A percentile compares a stretch with the other conserved stretches of the same genome.
Conservation (phyloP, 2,797 vertebrate genomes). For the Peromyscus eremicus region DNA sequence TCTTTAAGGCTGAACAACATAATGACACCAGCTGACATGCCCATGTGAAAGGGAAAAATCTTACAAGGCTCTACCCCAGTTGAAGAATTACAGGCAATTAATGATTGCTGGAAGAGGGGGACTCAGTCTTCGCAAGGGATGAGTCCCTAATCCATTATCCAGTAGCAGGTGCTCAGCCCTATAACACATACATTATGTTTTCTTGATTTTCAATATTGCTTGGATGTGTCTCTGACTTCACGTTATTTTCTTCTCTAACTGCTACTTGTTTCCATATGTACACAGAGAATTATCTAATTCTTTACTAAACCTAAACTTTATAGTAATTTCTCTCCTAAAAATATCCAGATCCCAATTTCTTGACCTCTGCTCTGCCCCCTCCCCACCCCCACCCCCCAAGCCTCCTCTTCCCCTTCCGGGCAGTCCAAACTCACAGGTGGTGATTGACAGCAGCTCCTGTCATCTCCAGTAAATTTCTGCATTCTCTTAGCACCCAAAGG, state of each 20-base stretch:
- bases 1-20: background rate
- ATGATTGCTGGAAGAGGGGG: too few relatives aligned
- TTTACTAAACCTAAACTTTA: background rate
- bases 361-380: too few relatives aligned
- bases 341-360: too few relatives aligned
- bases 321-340: too few relatives aligned
- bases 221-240: background rate
- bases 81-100: background rate
- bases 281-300: background rate
- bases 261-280: background rate
- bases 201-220: too few relatives aligned
- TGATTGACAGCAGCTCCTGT: background rate
- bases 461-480: background rate
- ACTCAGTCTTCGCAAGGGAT: background rate
- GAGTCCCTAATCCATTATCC: background rate
- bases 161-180: background rate
- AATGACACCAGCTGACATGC: background rate
- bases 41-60: background rate
- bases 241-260: background rate
- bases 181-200: background rate
- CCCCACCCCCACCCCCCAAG: too few relatives aligned
- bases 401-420: too few relatives aligned
- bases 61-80: background rate
- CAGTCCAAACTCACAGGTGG: background rate
- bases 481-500: background rate